Evolutionary conservation across 2,113 vertebrate species (phyloP).

Genomic region (Nyctereutes procyonoides): DNA sequence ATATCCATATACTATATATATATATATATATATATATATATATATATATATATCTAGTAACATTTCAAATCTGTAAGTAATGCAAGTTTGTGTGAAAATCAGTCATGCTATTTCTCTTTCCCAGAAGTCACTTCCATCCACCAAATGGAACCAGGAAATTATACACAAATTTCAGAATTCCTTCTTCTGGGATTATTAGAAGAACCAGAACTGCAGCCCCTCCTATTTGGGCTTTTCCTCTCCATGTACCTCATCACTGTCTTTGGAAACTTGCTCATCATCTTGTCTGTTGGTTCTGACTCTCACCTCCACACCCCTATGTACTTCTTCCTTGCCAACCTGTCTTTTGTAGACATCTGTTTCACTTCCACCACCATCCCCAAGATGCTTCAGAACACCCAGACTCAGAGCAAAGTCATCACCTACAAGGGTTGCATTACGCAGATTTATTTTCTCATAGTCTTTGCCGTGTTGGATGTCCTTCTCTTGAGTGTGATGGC

Average conservation of each 20-base stretch:
- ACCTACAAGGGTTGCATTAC: not conserved
- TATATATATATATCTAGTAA: not conserved
- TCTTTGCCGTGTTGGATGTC: no score
- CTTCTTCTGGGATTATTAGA: not conserved
- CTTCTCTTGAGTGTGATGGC: no score
- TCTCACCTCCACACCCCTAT: no score
- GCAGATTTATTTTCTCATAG: no score
- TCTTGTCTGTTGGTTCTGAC: not conserved
- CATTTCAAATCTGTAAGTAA: not conserved
- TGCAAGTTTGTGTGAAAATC: not conserved
- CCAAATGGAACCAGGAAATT: not conserved
- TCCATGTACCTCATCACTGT: not conserved
- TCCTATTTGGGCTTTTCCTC: not conserved
- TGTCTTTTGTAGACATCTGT: not conserved
- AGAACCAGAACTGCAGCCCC: not conserved
- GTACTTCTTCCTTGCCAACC: no score
- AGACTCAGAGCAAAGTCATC: not conserved
- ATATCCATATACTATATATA: not conserved
- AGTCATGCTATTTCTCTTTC: not conserved
- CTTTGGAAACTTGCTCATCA: not conserved
- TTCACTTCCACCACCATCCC: no score
- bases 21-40: not conserved
- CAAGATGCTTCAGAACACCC: not conserved
- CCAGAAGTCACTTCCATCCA: not conserved
- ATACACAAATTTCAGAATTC: not conserved